Evolutionary conservation across 2,113 vertebrate species (phyloP).

Genomic region (Prietella phreatophila): DNA sequence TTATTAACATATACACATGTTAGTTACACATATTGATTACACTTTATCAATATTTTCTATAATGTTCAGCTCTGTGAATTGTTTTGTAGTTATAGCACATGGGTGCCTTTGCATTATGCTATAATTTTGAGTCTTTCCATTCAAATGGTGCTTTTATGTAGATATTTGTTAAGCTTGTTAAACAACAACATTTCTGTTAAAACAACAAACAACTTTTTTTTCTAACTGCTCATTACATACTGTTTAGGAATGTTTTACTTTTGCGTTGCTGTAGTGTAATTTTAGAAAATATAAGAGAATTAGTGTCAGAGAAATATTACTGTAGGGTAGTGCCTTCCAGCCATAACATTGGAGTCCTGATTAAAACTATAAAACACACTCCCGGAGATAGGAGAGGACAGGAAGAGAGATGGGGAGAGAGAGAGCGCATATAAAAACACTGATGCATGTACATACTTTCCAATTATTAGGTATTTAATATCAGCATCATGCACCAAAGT

Average conservation of each 20-base stretch:
- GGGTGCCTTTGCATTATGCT: background rate
- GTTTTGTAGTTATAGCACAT: background rate
- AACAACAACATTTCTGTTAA: background rate
- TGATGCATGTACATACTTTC: background rate
- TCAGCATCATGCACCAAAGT: background rate
- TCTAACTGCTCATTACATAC: background rate
- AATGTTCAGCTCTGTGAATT: background rate
- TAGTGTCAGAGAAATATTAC: conserved; percentile 1
- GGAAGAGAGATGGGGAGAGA: background rate
- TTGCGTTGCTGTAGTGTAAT: background rate
- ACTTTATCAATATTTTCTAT: too few species aligned
- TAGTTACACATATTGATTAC: too few species aligned
- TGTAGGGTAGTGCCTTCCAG: conserved; percentile 14
- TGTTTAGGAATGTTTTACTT: background rate
- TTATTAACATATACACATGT: too few species aligned
- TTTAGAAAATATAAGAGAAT: background rate
- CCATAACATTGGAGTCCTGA: conserved; percentile 1
- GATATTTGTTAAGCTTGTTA: background rate
- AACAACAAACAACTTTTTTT: background rate
- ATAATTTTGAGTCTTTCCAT: background rate
- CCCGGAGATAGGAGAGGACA: background rate
- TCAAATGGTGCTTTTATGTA: background rate
- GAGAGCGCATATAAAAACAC: background rate
- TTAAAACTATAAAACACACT: conserved; percentile 43
- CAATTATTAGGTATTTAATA: background rate